Evolutionary conservation across 2,113 vertebrate species (phyloP), one percentile per base, ranked within the genome.

Genomic region (Rhinogobius similis): DNA sequence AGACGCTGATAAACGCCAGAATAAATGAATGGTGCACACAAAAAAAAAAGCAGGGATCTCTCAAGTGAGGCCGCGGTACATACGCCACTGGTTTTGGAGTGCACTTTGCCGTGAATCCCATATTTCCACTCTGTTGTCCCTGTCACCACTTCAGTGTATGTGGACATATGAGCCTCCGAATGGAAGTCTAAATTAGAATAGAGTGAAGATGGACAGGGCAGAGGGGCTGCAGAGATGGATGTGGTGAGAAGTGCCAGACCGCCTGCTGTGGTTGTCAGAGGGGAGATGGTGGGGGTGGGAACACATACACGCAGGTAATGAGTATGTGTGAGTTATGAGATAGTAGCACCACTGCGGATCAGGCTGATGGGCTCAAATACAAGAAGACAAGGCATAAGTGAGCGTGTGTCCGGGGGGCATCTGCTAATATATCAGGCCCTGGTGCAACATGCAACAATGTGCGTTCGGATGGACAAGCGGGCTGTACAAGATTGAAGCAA

Each of bases 211-310:
- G 41, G 62, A 70, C 65, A 68, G 70, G 67, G 52, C 61, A 73
- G n/a, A 26, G 24, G 20, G 36, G 67, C 63, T n/a, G 32, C 10
- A n/a, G 29, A 50, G 21, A 52, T 23, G 53, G 26, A 10, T 18
- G 36, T 36, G 53, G 29, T 66, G 53, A 44, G 50, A 58, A 29
- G 70, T 58, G 56, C 38, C 65, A 38, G 58, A 13, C 27, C 38
- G 61, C 59, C 52, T 1, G 67, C 55, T 55, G 71, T 67, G 55
- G 29, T 55, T 67, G 82, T 82, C 84, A 79, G 73, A 26, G 55
- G 36, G 67, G 73, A 65, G 10, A 77, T 53, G 27, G 43, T 64
- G 68, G 80, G 62, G 84, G 67, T 52, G 59, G 68, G 59, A 64
- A 67, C 10, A 52, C 43, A 10, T 10, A 50, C 7, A 21, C 10